Percentiles rank a stretch among this genome's conserved stretches.
Conservation (phyloP, 2,113 vertebrate species). For the Hippocampus barbouri region DNA sequence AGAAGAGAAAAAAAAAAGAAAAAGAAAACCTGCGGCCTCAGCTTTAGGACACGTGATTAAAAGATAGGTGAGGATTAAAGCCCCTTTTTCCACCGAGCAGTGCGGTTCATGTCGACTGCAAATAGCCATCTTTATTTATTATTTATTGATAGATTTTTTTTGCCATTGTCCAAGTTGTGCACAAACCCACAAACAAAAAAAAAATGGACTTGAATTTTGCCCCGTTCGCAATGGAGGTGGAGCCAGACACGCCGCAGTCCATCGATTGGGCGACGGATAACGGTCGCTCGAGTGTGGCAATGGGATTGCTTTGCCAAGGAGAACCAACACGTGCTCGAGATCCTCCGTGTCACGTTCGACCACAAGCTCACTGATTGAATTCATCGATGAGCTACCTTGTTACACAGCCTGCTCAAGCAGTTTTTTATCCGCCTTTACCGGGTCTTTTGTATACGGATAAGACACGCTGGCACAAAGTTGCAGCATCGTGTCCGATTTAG, state of each 20-base stretch:
- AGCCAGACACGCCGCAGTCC: neutral
- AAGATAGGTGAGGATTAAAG: slow-evolving; percentile 65
- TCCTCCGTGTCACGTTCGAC: neutral
- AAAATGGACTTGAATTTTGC: no score
- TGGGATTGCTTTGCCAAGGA: neutral
- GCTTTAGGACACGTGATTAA: slow-evolving; percentile 70
- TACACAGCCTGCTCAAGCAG: neutral
- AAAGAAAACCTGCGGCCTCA: slow-evolving; percentile 68
- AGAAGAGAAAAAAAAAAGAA: slow-evolving; percentile 6
- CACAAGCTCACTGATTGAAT: neutral
- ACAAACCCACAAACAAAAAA: neutral
- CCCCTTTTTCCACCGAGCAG: neutral
- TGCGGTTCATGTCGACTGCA: neutral
- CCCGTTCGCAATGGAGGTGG: neutral
- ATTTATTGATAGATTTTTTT: no score
- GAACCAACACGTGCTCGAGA: neutral
- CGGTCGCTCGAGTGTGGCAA: neutral
- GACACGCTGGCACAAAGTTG: no score
- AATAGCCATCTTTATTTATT: no score
- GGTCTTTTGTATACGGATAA: neutral
- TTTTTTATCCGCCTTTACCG: no score
- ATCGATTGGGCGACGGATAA: neutral
- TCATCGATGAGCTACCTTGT: neutral
- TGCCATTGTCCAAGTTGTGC: neutral
- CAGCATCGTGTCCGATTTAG: neutral